A percentile compares a stretch with the other conserved stretches of the same genome.
These are phyloP conservation scores for Leptinotarsa texana DNA, from an alignment of 1,140 invertebrate genomes.

Conservation along the genomic window DNA sequence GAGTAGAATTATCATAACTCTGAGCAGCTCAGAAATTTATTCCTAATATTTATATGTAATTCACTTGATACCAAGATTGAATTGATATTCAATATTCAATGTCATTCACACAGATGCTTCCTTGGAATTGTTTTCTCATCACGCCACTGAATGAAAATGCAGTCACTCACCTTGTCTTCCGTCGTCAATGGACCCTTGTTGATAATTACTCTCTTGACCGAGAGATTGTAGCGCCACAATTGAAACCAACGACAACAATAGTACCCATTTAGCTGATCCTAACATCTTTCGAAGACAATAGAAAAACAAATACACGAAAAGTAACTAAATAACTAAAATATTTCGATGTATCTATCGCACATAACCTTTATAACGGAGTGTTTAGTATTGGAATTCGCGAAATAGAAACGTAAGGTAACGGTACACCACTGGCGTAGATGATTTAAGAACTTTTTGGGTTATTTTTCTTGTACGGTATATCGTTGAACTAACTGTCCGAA, in stretches of 20 bases:
- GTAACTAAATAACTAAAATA: conserved; percentile 7
- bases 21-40: too few species aligned
- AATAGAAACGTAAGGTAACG: conserved; percentile 29
- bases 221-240: conserved; percentile 58
- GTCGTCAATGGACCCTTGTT: conserved; percentile 38
- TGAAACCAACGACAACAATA: conserved; percentile 55
- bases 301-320: background rate
- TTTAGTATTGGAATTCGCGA: background rate
- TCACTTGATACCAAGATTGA: too few species aligned
- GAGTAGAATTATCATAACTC: too few species aligned
- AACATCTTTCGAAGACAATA: conserved; percentile 46
- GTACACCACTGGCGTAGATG: conserved; percentile 16
- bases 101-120: too few species aligned
- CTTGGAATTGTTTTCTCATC: background rate
- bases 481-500: background rate
- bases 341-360: background rate
- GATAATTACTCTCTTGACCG: conserved; percentile 60
- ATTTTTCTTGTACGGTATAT: background rate
- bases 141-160: conserved; percentile 14
- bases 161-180: conserved; percentile 51
- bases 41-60: too few species aligned
- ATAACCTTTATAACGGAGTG: background rate
- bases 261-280: conserved; percentile 56
- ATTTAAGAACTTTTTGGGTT: background rate
- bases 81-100: too few species aligned